phyloP scores from a whole-genome alignment of 23 tunicate genomes.

The Aplidium turbinatum region DNA sequence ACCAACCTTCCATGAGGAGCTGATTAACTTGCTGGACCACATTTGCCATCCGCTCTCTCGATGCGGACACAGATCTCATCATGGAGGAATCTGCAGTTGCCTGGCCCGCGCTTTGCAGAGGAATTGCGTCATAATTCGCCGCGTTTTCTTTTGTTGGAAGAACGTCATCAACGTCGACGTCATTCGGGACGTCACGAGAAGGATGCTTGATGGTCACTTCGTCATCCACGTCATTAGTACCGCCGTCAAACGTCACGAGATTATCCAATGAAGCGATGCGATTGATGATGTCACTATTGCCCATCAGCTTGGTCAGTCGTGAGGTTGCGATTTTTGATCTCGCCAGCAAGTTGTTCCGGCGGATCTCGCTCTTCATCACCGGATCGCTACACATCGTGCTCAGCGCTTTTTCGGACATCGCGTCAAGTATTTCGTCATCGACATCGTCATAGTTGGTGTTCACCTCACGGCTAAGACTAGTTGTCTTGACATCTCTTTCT shows the following conservation, averaged over 20 bases:
- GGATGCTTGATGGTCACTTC: not conserved
- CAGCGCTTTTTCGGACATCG: slow-evolving; percentile 7
- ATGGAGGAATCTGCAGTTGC: not conserved
- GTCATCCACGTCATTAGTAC: not conserved
- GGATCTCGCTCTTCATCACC: not conserved
- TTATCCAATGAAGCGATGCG: too few species aligned
- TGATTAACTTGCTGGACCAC: slow-evolving; percentile 9
- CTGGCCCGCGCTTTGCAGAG: not conserved
- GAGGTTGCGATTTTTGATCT: not conserved
- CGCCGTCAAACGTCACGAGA: too few species aligned
- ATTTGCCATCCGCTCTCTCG: slow-evolving; percentile 16
- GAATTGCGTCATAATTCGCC: not conserved
- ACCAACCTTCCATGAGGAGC: too few species aligned
- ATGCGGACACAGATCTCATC: not conserved
- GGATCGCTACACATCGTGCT: not conserved
- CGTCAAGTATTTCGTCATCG: slow-evolving; percentile 20
- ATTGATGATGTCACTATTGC: not conserved
- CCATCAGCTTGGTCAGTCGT: not conserved
- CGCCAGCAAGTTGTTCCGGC: not conserved
- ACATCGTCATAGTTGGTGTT: slow-evolving; percentile 19
- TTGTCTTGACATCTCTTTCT: too few species aligned
- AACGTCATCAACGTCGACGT: not conserved
- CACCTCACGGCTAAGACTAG: not conserved
- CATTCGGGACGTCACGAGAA: too few species aligned
- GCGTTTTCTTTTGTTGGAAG: not conserved